Percentiles rank a stretch among this genome's conserved stretches.
Conservation (phyloP, 2,888 invertebrate genomes). For the Chaitophorus viminalis region DNA sequence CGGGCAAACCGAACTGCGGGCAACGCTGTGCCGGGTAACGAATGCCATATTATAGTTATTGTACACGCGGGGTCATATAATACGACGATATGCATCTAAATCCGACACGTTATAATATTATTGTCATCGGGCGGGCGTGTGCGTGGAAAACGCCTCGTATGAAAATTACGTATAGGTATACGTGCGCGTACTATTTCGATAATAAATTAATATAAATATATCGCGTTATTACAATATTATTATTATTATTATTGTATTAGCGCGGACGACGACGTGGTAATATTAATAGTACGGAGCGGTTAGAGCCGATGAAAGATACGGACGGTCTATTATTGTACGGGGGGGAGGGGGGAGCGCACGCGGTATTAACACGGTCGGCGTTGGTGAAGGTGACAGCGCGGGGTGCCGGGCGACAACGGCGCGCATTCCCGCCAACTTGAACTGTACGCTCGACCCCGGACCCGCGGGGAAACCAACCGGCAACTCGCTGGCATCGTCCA, state of each 20-base stretch:
- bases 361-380: neutral
- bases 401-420: constrained; percentile 14
- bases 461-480: constrained; percentile 6
- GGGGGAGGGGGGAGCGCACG: neutral
- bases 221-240: no score
- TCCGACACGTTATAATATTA: constrained; percentile 37
- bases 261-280: neutral
- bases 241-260: neutral
- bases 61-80: no score
- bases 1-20: no score
- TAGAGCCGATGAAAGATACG: no score
- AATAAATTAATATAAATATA: no score
- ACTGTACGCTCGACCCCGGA: constrained; percentile 55
- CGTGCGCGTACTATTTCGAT: no score
- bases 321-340: neutral
- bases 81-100: neutral
- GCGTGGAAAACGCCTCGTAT: neutral
- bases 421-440: constrained; percentile 52
- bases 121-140: neutral
- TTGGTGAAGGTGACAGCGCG: neutral
- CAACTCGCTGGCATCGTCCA: neutral
- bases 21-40: no score
- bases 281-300: neutral
- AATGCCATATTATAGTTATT: no score
- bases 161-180: no score